These are phyloP conservation scores for Menidia beryllina DNA, from an alignment of 2,113 vertebrate species.

Conservation along the genomic window DNA sequence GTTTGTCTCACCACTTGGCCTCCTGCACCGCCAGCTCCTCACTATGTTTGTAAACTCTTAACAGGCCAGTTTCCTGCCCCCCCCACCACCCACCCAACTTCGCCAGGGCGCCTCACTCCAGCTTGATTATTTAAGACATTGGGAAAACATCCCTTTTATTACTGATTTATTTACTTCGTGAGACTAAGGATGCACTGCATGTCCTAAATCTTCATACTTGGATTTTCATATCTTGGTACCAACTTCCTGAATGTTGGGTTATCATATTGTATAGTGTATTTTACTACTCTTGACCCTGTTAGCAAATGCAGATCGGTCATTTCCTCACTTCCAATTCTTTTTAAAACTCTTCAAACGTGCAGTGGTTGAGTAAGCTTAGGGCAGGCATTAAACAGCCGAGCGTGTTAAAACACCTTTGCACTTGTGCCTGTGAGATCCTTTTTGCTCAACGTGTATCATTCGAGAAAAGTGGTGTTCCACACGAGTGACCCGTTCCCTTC, in stretches of 20 bases:
- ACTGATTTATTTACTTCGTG: neutral
- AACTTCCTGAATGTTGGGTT: conserved; percentile 22
- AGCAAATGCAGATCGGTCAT: conserved; percentile 2
- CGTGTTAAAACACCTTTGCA: neutral
- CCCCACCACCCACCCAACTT: conserved; percentile 34
- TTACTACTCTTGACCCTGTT: conserved; percentile 41
- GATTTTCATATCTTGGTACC: conserved; percentile 9
- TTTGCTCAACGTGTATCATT: conserved; percentile 14
- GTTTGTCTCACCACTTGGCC: conserved; percentile 49
- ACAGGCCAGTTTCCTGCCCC: conserved; percentile 61
- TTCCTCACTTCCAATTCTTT: conserved; percentile 18
- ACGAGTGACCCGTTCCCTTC: conserved; percentile 41
- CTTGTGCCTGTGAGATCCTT: conserved; percentile 7
- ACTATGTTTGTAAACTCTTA: conserved; percentile 70
- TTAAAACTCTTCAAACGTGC: neutral
- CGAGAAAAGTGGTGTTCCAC: conserved; percentile 53
- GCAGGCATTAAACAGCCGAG: neutral
- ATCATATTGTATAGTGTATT: too few relatives aligned
- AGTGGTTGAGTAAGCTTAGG: neutral
- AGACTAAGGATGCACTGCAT: too few relatives aligned
- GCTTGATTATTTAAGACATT: neutral
- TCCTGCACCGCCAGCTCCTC: conserved; percentile 42
- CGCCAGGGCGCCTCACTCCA: conserved; percentile 3
- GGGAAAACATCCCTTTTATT: neutral
- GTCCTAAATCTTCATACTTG: conserved; percentile 14